Conservation (phyloP, 1,140 invertebrate genomes). For the Nasonia vitripennis region DNA sequence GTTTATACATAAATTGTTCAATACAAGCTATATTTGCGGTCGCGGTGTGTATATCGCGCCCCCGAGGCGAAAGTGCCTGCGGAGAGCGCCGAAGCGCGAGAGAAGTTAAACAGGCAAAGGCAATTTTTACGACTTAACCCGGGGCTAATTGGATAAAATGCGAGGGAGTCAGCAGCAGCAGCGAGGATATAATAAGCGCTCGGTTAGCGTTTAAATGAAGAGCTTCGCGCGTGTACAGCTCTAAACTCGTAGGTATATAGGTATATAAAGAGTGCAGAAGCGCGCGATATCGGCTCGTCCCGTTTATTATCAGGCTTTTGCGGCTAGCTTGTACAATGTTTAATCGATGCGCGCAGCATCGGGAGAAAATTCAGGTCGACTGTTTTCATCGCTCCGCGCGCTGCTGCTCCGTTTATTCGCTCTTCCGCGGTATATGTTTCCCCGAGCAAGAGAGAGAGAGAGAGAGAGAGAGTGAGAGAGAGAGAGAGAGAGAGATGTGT, state of each 20-base stretch:
- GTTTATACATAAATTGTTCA: background rate
- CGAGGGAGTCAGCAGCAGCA: background rate
- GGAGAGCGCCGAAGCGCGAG: background rate
- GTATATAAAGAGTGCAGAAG: background rate
- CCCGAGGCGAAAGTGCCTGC: background rate
- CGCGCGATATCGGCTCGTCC: conserved; percentile 1
- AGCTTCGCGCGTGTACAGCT: background rate
- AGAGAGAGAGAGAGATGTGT: background rate
- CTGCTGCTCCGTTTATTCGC: background rate
- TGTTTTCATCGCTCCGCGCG: background rate
- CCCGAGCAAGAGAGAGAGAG: too few species aligned
- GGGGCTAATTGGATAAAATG: conserved; percentile 26
- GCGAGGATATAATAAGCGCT: background rate
- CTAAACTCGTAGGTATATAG: background rate
- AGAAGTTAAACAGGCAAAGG: background rate
- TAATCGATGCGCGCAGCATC: conserved; percentile 30
- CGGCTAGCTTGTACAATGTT: conserved; percentile 13
- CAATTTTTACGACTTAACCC: background rate
- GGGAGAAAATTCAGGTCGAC: conserved; percentile 39
- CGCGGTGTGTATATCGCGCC: too few species aligned
- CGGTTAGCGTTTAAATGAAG: conserved; percentile 2
- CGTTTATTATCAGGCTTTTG: conserved; percentile 13
- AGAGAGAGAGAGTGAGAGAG: too few species aligned
- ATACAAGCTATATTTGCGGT: background rate
- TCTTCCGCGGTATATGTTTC: background rate